phyloP scores from a whole-genome alignment of 2,888 invertebrate genomes.

The Zaprionus obscuricornis region DNA sequence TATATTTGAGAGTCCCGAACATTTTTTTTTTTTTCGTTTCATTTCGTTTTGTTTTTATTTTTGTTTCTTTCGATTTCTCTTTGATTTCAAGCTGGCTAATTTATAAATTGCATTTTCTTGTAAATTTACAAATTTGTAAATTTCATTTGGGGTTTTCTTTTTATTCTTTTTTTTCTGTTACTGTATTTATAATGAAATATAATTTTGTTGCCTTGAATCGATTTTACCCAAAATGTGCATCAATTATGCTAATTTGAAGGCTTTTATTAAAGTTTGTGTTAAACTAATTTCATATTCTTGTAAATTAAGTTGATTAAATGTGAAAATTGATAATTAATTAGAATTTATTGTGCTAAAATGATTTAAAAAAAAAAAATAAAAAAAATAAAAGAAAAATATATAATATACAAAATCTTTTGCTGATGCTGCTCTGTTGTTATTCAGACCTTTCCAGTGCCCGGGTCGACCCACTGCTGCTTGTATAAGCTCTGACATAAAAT shows the following conservation, averaged over 20 bases:
- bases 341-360: too few species aligned
- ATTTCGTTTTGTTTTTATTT: not conserved
- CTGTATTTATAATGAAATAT: slow-evolving; percentile 15
- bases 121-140: slow-evolving; percentile 37
- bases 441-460: not conserved
- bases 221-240: slow-evolving; percentile 23
- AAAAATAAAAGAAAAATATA: too few species aligned
- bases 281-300: slow-evolving; percentile 3
- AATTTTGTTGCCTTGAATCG: slow-evolving; percentile 17
- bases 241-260: slow-evolving; percentile 58
- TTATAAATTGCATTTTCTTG: slow-evolving; percentile 69
- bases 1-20: slow-evolving; percentile 37
- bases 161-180: not conserved
- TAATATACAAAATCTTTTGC: too few species aligned
- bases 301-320: slow-evolving; percentile 9
- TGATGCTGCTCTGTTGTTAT: too few species aligned
- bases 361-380: too few species aligned
- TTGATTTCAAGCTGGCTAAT: slow-evolving; percentile 52
- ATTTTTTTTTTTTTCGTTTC: slow-evolving; percentile 22
- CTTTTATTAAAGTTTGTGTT: too few species aligned
- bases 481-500: slow-evolving; percentile 25
- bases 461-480: too few species aligned
- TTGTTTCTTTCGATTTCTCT: slow-evolving; percentile 24
- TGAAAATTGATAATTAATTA: too few species aligned
- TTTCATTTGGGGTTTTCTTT: slow-evolving; percentile 29